phyloP scores from a whole-genome alignment of 2,113 vertebrate genomes.

The Oriolus oriolus region DNA sequence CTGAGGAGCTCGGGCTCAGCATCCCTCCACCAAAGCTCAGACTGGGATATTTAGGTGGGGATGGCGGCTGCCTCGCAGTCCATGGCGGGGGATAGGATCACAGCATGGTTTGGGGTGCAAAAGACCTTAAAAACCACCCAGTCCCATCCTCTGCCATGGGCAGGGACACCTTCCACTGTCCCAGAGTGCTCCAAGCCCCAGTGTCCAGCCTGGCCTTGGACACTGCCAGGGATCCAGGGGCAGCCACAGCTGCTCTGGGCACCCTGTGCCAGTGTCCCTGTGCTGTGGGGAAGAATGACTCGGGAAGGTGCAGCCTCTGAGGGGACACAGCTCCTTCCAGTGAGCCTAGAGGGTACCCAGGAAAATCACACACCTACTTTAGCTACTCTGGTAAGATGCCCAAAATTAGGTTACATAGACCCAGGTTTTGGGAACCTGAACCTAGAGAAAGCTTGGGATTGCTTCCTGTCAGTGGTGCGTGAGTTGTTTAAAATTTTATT shows the following conservation, averaged over 20 bases:
- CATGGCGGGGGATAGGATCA: rapidly evolving
- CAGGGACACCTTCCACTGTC: neutral
- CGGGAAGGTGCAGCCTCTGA: neutral
- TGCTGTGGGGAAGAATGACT: neutral
- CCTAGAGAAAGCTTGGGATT: neutral
- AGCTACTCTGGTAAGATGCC: neutral
- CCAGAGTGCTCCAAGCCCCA: neutral
- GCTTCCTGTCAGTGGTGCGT: rapidly evolving
- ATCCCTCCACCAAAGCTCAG: neutral
- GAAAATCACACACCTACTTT: neutral
- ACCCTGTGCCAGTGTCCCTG: neutral
- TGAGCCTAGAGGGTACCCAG: neutral
- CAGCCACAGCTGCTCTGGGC: neutral
- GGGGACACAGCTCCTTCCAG: neutral
- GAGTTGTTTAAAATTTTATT: neutral
- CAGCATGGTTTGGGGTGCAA: neutral
- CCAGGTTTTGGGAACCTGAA: neutral
- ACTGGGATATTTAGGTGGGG: neutral
- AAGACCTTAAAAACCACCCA: neutral
- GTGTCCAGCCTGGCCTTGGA: rapidly evolving
- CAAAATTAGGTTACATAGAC: neutral
- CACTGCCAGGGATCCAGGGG: neutral
- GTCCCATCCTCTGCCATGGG: rapidly evolving
- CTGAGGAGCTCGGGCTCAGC: neutral
- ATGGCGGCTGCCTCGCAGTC: rapidly evolving